Evolutionary conservation across 2,888 invertebrate species (phyloP).

Genomic region (Andrena trimmerana): DNA sequence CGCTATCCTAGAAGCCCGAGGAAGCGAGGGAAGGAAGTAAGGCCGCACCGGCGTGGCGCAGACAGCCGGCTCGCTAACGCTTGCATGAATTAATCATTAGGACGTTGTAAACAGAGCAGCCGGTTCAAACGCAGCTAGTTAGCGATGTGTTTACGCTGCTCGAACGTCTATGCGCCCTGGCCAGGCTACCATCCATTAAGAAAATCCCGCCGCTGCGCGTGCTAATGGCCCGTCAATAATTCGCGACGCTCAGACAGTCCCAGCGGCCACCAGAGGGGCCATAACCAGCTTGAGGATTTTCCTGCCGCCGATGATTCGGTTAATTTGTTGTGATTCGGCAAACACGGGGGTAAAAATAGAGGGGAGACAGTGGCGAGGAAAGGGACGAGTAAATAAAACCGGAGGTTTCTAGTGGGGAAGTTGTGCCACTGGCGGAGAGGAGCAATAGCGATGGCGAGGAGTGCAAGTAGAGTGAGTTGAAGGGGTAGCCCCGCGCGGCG

Average conservation of each 20-base stretch:
- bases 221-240: slow-evolving; percentile 50
- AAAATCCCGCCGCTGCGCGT: slow-evolving; percentile 22
- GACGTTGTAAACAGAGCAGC: slow-evolving; percentile 61
- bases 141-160: slow-evolving; percentile 56
- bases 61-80: slow-evolving; percentile 34
- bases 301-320: background rate
- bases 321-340: background rate
- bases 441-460: background rate
- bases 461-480: background rate
- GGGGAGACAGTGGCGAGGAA: background rate
- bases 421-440: background rate
- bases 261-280: background rate
- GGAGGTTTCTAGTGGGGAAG: background rate
- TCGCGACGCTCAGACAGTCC: background rate
- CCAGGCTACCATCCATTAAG: slow-evolving; percentile 31
- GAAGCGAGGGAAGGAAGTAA: slow-evolving; percentile 17
- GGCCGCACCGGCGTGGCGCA: background rate
- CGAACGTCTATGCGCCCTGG: slow-evolving; percentile 21
- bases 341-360: background rate
- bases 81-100: slow-evolving; percentile 71
- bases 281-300: background rate
- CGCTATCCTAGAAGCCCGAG: slow-evolving; percentile 21
- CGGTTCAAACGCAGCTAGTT: slow-evolving; percentile 65
- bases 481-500: background rate
- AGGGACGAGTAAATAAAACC: slow-evolving; percentile 10